A percentile compares a stretch with the other conserved stretches of the same genome.
These are phyloP conservation scores for Myotis lucifugus DNA, from an alignment of 2,113 vertebrate genomes.

Conservation along the genomic window DNA sequence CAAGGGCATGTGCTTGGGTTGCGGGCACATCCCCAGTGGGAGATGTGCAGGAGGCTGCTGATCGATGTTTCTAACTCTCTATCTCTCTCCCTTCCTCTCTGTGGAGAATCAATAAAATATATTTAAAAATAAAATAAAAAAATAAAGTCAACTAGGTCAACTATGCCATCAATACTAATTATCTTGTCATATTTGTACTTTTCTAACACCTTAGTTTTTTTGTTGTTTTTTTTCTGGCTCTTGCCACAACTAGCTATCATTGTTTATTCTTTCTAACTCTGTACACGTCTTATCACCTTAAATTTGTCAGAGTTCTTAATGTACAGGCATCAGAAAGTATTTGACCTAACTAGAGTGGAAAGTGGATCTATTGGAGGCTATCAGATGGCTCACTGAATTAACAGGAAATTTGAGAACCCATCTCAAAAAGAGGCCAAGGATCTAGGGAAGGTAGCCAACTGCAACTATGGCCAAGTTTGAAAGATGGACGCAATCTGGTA, in stretches of 20 bases:
- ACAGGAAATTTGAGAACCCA: not conserved
- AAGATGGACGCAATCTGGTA: not conserved
- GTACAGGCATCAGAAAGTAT: not conserved
- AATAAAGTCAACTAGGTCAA: not conserved
- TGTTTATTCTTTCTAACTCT: not conserved
- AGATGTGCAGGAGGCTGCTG: too few relatives aligned
- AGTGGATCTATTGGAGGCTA: not conserved
- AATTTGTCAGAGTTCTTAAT: not conserved
- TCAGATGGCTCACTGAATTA: not conserved
- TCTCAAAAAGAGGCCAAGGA: not conserved
- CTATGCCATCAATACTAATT: conserved; percentile 10
- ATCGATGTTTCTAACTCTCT: too few relatives aligned
- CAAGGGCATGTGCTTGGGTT: too few relatives aligned
- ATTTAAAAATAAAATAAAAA: too few relatives aligned
- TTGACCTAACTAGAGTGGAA: not conserved
- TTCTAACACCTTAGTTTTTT: not conserved
- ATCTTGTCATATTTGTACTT: not conserved
- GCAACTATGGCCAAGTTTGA: not conserved
- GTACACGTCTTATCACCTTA: not conserved
- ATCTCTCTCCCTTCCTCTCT: too few relatives aligned
- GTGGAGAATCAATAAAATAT: too few relatives aligned
- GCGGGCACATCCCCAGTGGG: too few relatives aligned
- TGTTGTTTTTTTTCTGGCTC: not conserved
- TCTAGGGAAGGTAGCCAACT: not conserved
- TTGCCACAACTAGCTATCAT: not conserved